Evolutionary conservation across 2,113 vertebrate genomes (phyloP), one percentile per base, ranked within the genome.

Genomic region (Corythaeola cristata): DNA sequence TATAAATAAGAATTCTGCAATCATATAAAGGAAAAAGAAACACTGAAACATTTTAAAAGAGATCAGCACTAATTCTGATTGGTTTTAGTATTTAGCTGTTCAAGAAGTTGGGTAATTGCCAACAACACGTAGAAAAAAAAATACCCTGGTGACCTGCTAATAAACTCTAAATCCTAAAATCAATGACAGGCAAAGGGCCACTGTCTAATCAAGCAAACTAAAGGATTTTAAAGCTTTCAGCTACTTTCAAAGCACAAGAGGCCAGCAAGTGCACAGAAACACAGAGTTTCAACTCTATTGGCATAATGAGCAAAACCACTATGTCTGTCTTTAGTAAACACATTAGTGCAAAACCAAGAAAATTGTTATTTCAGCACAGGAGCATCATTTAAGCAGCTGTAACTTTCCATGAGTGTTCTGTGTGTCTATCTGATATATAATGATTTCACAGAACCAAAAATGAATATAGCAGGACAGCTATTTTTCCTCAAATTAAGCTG

Each of bases 101-200:
- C 33, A 84, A 58, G 35, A 64, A 93, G 24, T 6, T 91, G 47
- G 27, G 33, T 67, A 81, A 82, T 67, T 89, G 66, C 56, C 24
- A 94, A 35, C 2, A 72, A 21, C 45, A n/a, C 28, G 69, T 5
- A 68, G 4, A 3, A 35, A 22, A 75, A 84, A 84, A 93, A 63
- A 19, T 33, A 41, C 44, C 24, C 32, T 19, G 4, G 26, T 87
- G 85, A 93, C 64, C 93, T 21, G 4, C 20, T 90, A 93, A 97
- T 90, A 95, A 96, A 93, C 59, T 93, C 66, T 62, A 85, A 89
- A 93, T 97, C 58, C 76, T 79, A 66, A 95, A 97, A 97, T 96
- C 96, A 77, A 95, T 96, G 69, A 19, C 59, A 92, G 75, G 64
- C 76, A 93, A 96, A 92, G 27, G 79, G 63, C 39, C 28, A 11